A percentile compares a stretch with the other conserved stretches of the same genome.
Conservation (phyloP, 2,113 vertebrate genomes). For the Azemiops feae region DNA sequence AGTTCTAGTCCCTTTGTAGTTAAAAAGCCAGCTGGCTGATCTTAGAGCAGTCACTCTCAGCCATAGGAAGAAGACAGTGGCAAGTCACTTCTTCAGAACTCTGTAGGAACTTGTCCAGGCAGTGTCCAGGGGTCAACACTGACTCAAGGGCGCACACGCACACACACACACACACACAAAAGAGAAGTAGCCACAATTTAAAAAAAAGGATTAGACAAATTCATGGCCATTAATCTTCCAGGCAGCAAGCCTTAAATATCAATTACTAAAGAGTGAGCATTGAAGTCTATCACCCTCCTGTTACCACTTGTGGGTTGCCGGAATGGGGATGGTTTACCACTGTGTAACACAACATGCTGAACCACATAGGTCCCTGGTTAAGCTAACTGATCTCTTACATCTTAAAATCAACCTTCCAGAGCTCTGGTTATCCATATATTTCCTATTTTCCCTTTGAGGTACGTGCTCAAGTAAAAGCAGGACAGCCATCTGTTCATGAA, state of each 20-base stretch:
- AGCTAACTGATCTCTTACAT: neutral
- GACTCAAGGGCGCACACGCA: fast-evolving
- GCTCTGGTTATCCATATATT: neutral
- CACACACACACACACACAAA: neutral
- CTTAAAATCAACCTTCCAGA: neutral
- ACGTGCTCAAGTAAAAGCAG: neutral
- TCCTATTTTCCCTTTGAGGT: neutral
- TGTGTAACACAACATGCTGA: neutral
- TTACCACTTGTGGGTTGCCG: neutral
- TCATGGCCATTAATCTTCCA: neutral
- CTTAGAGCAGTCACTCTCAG: neutral
- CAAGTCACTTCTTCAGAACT: neutral
- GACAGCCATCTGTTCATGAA: neutral
- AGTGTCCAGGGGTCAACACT: neutral
- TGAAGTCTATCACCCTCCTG: neutral
- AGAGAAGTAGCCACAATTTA: neutral
- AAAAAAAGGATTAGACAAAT: neutral
- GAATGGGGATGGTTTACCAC: neutral
- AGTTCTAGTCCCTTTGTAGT: neutral
- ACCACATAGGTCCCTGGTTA: neutral
- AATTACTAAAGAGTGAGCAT: neutral
- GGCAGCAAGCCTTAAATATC: neutral
- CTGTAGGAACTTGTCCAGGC: neutral
- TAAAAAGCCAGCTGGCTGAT: neutral
- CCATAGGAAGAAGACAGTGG: neutral